Percentiles rank a stretch among this genome's conserved stretches.
phyloP scores from a whole-genome alignment of 2,888 invertebrate genomes.

The Rambutsinella grinnellia region DNA sequence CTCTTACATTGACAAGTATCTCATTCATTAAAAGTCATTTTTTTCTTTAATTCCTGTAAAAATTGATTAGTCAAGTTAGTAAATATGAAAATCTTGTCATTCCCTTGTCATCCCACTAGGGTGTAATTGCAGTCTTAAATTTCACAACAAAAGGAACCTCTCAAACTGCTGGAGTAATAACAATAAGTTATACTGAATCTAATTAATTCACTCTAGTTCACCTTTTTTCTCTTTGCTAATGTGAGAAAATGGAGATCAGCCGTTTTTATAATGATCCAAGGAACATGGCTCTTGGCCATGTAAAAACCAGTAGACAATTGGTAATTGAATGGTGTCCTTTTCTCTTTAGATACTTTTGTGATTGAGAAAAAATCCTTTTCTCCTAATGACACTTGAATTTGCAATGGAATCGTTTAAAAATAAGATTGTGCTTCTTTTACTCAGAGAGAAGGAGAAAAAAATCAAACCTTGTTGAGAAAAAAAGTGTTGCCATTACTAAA shows the following conservation, averaged over 20 bases:
- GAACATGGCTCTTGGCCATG: not conserved
- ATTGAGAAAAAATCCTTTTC: not conserved
- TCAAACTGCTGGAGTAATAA: not conserved
- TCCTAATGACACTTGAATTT: not conserved
- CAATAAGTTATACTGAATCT: slow-evolving; percentile 23
- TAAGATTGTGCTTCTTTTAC: too few relatives aligned
- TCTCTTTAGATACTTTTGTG: too few relatives aligned
- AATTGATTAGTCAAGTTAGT: not conserved
- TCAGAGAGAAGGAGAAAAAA: too few relatives aligned
- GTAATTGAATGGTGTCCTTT: not conserved
- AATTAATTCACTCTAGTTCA: slow-evolving; percentile 27
- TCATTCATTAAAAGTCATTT: not conserved
- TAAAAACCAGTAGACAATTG: slow-evolving; percentile 8
- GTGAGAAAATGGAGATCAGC: not conserved
- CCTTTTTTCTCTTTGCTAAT: not conserved
- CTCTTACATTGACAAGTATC: not conserved
- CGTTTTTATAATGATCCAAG: not conserved
- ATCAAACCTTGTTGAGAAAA: too few relatives aligned
- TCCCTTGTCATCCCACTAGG: not conserved
- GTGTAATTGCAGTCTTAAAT: not conserved
- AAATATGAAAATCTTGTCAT: too few relatives aligned
- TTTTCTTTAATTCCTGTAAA: not conserved
- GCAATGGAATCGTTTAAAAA: not conserved
- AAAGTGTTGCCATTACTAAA: not conserved
- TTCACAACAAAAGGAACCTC: not conserved